These are phyloP conservation scores for Oreocharis arfaki DNA, from an alignment of 2,113 vertebrate genomes.

Conservation along the genomic window DNA sequence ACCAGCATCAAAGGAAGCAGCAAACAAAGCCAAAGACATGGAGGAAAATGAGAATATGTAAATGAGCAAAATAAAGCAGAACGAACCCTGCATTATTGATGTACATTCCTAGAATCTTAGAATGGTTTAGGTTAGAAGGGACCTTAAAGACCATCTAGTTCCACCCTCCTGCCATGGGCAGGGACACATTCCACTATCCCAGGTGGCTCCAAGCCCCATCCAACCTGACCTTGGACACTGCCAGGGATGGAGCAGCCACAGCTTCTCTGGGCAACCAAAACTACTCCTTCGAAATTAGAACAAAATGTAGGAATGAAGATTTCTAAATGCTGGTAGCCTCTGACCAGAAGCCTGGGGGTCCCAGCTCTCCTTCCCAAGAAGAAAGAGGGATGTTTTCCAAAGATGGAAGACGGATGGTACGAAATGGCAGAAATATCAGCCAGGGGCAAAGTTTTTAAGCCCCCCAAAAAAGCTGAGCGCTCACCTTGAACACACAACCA, in stretches of 20 bases:
- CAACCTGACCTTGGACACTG: neutral
- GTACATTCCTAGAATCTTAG: neutral
- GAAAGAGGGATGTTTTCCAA: neutral
- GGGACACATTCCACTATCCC: neutral
- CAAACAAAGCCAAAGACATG: fast-evolving
- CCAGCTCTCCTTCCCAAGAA: neutral
- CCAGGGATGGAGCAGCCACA: neutral
- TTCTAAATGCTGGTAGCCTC: neutral
- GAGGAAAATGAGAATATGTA: neutral
- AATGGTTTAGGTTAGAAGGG: neutral
- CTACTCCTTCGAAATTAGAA: neutral
- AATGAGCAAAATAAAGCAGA: neutral
- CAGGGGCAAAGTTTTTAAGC: neutral
- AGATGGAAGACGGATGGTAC: neutral
- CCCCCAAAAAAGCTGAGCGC: neutral
- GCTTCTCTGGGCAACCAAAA: neutral
- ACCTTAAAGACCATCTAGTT: too few species aligned
- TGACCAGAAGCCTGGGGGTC: neutral
- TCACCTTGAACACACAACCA: neutral
- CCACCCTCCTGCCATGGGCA: neutral
- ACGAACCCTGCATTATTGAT: neutral
- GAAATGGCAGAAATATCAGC: neutral
- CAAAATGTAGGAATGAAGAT: neutral
- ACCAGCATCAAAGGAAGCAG: neutral
- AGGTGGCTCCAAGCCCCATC: neutral